Evolutionary conservation across 2,113 vertebrate species (phyloP).

Genomic region (Cichladusa arquata): DNA sequence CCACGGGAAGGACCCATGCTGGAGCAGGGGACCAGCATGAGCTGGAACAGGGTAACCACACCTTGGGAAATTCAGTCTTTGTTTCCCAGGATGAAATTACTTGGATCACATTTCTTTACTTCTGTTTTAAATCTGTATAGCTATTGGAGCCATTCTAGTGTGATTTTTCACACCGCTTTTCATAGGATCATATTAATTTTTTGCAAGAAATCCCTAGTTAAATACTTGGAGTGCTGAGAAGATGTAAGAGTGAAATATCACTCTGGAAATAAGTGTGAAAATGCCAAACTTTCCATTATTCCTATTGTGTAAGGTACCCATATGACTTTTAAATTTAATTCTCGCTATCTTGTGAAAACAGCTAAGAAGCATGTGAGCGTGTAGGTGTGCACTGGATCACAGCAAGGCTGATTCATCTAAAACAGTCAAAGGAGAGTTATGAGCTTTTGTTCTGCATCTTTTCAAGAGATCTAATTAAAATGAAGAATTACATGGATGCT

Average conservation of each 20-base stretch:
- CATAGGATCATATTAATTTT: background rate
- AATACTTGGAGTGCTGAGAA: background rate
- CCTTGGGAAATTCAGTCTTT: background rate
- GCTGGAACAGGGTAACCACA: background rate
- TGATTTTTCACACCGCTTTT: background rate
- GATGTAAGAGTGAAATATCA: background rate
- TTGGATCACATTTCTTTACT: background rate
- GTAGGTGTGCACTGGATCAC: background rate
- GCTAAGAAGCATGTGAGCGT: background rate
- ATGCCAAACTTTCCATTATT: background rate
- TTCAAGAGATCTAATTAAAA: constrained; percentile 56
- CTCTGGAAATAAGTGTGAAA: background rate
- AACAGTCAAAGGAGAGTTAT: background rate
- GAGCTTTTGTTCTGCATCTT: constrained; percentile 7
- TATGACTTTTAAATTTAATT: constrained; percentile 13
- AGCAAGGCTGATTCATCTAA: constrained; percentile 2
- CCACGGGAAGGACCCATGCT: fast-evolving
- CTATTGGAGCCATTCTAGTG: background rate
- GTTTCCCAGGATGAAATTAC: background rate
- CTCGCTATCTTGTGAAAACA: background rate
- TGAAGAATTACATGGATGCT: background rate
- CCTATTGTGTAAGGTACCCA: background rate
- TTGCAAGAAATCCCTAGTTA: background rate
- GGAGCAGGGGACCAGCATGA: background rate
- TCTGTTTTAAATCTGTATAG: background rate